Evolutionary conservation across 2,888 invertebrate genomes (phyloP).

Genomic region (Oscheius sp.): DNA sequence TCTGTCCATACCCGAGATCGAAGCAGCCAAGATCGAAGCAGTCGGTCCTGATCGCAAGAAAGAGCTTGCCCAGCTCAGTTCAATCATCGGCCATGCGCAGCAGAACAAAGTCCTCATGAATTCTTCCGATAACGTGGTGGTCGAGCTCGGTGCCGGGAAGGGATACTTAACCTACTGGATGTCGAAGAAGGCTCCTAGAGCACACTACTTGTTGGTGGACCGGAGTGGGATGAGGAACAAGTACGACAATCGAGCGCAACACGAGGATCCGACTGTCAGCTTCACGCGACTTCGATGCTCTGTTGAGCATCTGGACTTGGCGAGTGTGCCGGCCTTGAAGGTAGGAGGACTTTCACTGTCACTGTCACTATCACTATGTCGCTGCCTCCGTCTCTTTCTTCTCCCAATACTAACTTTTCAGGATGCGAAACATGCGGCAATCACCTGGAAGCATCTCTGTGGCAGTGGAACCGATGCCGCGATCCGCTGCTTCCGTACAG

Average conservation of each 20-base stretch:
- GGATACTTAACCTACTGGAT: conserved; percentile 64
- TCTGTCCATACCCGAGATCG: not conserved
- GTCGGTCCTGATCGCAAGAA: conserved; percentile 47
- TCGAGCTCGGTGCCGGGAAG: conserved; percentile 68
- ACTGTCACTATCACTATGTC: not conserved
- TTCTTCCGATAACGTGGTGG: conserved; percentile 43
- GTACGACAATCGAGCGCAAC: conserved; percentile 57
- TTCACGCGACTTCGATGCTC: conserved; percentile 62
- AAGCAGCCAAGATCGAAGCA: conserved; percentile 4
- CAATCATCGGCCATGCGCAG: conserved; percentile 63
- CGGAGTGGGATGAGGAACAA: conserved; percentile 64
- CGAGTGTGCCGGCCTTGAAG: conserved; percentile 49
- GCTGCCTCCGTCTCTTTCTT: not conserved
- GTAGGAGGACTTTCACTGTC: conserved; percentile 14
- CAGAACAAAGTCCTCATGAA: conserved; percentile 43
- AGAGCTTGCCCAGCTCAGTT: conserved; percentile 62
- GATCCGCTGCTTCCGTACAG: conserved; percentile 44
- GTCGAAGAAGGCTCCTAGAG: conserved; percentile 54
- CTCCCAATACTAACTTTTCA: conserved; percentile 31
- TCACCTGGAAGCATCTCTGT: conserved; percentile 69
- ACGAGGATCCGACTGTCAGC: conserved; percentile 44
- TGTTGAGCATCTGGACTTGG: conserved; percentile 67
- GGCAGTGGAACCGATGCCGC: conserved; percentile 68
- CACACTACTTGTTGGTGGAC: conserved; percentile 62
- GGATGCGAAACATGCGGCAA: conserved; percentile 46